Evolutionary conservation across 2,888 invertebrate genomes (phyloP), one percentile per base, ranked within the genome.

Genomic region (Ceraclea dissimilis): DNA sequence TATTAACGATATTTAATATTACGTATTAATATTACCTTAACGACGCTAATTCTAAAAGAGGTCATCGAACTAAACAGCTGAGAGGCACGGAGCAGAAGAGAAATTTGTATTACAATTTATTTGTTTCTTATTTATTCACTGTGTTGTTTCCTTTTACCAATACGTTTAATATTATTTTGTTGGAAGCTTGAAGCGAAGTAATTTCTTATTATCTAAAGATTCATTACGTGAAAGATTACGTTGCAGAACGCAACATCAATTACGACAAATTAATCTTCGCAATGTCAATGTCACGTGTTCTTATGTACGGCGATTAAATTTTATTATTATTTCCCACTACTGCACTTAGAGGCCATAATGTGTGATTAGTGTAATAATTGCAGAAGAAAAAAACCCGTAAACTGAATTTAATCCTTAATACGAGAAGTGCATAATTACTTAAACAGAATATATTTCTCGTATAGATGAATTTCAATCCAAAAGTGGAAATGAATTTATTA

Each of bases 251-350:
- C 52, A 52, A 56, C 49, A 53, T 21, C 31, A 44, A 50, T 57
- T 52, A 57, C 57, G 53, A 22, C 46, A 31, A 31, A 10, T 56
- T 19, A 43, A 31, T 20, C 19, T 19, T 21, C 26, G 47, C 60
- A 60, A 58, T 56, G 60, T 56, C 60, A 60, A 60, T 58, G 60
- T 58, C 60, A 56, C 58, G 56, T 56, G 56, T 46, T 57, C 60
- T 47, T 49, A 13, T 11, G 31, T 31, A 31, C 6, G 31, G 6
- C 31, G 31, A 11, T 31, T 6, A n/a, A n/a, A 8, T 31, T 31
- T 31, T 31, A 8, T 31, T 31, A 31, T 31, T 31, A 31, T 31
- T 31, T 31, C 6, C 11, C n/a, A n/a, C n/a, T n/a, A n/a, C n/a
- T n/a, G n/a, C n/a, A n/a, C n/a, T n/a, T n/a, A n/a, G n/a, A n/a